Base-by-base conservation (phyloP, 2,888 invertebrate genomes). In the Ennomos erosarius region DNA sequence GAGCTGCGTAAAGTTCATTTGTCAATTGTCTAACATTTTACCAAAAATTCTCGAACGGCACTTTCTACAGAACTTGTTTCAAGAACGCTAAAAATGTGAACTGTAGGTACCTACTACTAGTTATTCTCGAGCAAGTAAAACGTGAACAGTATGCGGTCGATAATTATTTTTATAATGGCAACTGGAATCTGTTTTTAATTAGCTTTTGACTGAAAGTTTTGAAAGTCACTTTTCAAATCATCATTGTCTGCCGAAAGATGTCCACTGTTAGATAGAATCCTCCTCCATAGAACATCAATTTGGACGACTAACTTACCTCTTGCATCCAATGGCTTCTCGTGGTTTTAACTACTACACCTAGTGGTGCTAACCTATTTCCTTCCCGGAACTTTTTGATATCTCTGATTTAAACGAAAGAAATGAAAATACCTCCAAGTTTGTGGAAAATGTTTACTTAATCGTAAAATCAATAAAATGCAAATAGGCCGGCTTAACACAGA, bases 1-100 rank as follows among this genome's bases (percentile, higher is more conserved):
- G 75, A 78, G 79, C 80, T 81, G 76, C 79, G 80, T 78, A 80
- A 82, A 87, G 79, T 84, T 85, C 85, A 87, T 88, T 87, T 85
- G 78, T 87, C 86, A 86, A 74, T 67, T 73, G 73, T 69, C 75
- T 76, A 72, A 76, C 78, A 75, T 78, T 78, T 78, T 75, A 78
- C 81, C 81, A 80, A 78, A 75, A 76, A 79, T 79, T 78, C 74
- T 73, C 72, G 65, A 78, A 76, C 74, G 75, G 78, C 76, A 78
- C 65, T 81, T 77, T 72, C 69, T 67, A 68, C 71, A 69, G 68
- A 74, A 73, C 70, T 67, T 71, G 68, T 73, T 66, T 65, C 63
- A 76, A 77, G 71, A 72, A 77, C 77, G 69, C 73, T 71, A 69
- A 76, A 74, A 77, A 75, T 73, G 68, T 70, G 60, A 61, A 63